Base-by-base conservation (phyloP, 64 coral and sea anemone genomes). In the Catalaphyllia jardinei region DNA sequence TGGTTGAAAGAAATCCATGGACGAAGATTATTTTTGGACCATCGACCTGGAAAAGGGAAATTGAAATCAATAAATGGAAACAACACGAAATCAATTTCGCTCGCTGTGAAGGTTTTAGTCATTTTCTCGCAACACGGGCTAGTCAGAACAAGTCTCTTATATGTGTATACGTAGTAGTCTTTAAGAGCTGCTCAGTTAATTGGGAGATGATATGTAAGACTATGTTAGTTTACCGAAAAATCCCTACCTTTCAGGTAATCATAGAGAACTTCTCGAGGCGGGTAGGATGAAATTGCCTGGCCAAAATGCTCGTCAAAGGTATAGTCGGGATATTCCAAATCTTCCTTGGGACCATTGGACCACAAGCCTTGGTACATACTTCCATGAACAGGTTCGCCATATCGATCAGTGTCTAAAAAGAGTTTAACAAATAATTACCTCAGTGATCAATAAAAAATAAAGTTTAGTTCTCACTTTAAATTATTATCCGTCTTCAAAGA, bases 221-320 rank as follows among this genome's bases (percentile, higher is more conserved):
- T 46, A 46, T 46, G 42, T 5, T 46, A 46, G 42, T 46, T 7
- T 46, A 5, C 42, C 29, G n/a, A 30, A 29, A 57, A 72, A 31
- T 22, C 4, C 29, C 72, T 20, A 92, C 91, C 91, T 55, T 79
- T 63, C 42, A 87, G 62, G 42, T 46, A 46, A 46, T 92, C 83
- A 29, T 71, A 87, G 24, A 92, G 75, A 78, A 87, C 90, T 35
- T 76, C 62, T 51, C 90, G 78, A 11, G 90, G 90, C 14, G 83
- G 90, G 62, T 55, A 92, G 10, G 90, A 92, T 52, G 90, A 74
- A 60, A 92, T 92, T 20, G 90, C 4, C 60, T 72, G 87, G 15
- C 74, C 75, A 73, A 92, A 92, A 78, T 92, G 90, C 10, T 92
- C 90, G 14, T 92, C 73, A 72, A 87, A 92, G 10, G 83, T 92